Percentiles rank a stretch among this genome's conserved stretches.
These are phyloP conservation scores for Coreoperca whiteheadi DNA, from an alignment of 2,113 vertebrate species.

Conservation along the genomic window DNA sequence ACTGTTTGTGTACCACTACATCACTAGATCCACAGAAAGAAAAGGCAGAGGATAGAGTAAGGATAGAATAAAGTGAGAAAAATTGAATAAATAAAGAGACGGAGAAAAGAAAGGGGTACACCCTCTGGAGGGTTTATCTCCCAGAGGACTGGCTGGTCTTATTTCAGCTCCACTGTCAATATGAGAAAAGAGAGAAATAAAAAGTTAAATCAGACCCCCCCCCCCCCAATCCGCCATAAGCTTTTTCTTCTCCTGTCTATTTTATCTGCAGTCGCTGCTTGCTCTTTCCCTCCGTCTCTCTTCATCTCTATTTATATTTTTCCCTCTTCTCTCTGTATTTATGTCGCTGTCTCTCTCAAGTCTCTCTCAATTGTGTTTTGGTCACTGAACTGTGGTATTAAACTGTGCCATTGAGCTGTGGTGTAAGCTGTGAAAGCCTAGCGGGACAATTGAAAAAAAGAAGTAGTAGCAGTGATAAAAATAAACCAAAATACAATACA, in stretches of 20 bases:
- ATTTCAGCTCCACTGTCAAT: constrained; percentile 28
- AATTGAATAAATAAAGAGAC: neutral
- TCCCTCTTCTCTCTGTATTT: constrained; percentile 4
- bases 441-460: neutral
- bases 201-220: constrained; percentile 9
- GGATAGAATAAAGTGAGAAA: neutral
- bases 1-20: too few relatives aligned
- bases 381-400: constrained; percentile 45
- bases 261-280: constrained; percentile 4
- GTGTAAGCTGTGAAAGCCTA: constrained; percentile 7
- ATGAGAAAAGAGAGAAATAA: constrained; percentile 20
- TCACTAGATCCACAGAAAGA: neutral
- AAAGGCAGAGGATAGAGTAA: neutral
- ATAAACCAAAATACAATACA: neutral
- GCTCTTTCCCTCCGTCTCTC: constrained; percentile 14
- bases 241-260: neutral
- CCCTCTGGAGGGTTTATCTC: constrained; percentile 19
- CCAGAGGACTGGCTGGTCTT: neutral
- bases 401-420: constrained; percentile 20
- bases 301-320: constrained; percentile 1
- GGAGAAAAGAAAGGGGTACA: constrained; percentile 9
- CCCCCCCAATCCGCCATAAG: neutral
- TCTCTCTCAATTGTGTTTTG: constrained; percentile 24
- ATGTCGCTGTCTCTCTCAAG: neutral
- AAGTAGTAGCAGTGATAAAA: neutral